phyloP scores from a whole-genome alignment of 1,140 invertebrate species.

The Drosophila guanche region DNA sequence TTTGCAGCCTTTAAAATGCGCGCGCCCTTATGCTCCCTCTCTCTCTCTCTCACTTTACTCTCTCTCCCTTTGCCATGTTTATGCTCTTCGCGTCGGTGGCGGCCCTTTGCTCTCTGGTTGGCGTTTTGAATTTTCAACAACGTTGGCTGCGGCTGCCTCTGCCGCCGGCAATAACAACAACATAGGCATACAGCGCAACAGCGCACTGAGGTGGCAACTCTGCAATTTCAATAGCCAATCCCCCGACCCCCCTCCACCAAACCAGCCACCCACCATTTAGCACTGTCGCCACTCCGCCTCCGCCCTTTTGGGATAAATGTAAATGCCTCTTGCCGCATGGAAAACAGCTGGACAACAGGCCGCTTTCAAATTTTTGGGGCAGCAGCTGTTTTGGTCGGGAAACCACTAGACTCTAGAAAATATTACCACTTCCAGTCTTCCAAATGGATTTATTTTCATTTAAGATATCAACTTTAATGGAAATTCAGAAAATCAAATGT shows the following conservation, averaged over 20 bases:
- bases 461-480: too few relatives aligned
- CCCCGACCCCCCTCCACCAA: not conserved
- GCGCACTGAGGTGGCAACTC: constrained; percentile 41
- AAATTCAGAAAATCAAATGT: not conserved
- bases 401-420: too few relatives aligned
- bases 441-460: too few relatives aligned
- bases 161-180: constrained; percentile 27
- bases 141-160: constrained; percentile 23
- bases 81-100: too few relatives aligned
- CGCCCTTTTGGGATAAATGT: not conserved
- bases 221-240: constrained; percentile 14
- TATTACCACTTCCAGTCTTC: too few relatives aligned
- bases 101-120: too few relatives aligned
- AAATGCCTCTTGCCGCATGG: constrained; percentile 11
- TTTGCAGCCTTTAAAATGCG: constrained; percentile 21
- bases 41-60: constrained; percentile 9
- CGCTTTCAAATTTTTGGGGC: too few relatives aligned
- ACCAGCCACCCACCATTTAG: not conserved
- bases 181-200: constrained; percentile 39
- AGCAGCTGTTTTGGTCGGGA: too few relatives aligned
- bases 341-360: constrained; percentile 18
- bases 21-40: constrained; percentile 22
- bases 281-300: not conserved
- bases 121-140: constrained; percentile 43
- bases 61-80: constrained; percentile 4